Evolutionary conservation across 53 echinoderm and acorn worm genomes (phyloP).

Genomic region (Antedon mediterranea): DNA sequence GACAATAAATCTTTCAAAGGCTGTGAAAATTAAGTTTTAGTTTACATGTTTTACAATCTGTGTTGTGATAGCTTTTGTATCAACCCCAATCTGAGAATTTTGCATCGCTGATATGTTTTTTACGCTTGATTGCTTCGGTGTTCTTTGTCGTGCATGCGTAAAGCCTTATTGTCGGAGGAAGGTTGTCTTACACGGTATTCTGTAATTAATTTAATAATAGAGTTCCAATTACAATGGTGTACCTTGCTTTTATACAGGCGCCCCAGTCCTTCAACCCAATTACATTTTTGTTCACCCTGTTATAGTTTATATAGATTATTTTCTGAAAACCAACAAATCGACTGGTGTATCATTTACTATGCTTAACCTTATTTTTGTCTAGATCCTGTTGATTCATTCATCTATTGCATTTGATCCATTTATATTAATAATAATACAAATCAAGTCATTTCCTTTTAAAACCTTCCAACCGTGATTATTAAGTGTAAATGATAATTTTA

Average conservation of each 20-base stretch:
- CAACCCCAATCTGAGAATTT: too few species aligned
- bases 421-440: too few species aligned
- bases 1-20: too few species aligned
- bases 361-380: not conserved
- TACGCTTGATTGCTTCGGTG: too few species aligned
- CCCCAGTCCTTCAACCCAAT: not conserved
- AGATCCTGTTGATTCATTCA: not conserved
- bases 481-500: not conserved
- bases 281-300: not conserved
- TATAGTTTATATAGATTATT: not conserved
- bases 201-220: not conserved
- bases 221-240: not conserved
- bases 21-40: too few species aligned
- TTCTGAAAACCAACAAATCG: not conserved
- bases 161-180: too few species aligned
- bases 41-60: too few species aligned
- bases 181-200: too few species aligned
- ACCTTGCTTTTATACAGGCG: not conserved
- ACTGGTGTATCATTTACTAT: not conserved
- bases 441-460: not conserved
- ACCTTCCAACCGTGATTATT: not conserved
- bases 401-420: not conserved
- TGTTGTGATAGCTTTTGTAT: too few species aligned
- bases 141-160: too few species aligned
- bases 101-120: too few species aligned